phyloP scores from a whole-genome alignment of 1,140 invertebrate species.

The Euwallacea fornicatus region DNA sequence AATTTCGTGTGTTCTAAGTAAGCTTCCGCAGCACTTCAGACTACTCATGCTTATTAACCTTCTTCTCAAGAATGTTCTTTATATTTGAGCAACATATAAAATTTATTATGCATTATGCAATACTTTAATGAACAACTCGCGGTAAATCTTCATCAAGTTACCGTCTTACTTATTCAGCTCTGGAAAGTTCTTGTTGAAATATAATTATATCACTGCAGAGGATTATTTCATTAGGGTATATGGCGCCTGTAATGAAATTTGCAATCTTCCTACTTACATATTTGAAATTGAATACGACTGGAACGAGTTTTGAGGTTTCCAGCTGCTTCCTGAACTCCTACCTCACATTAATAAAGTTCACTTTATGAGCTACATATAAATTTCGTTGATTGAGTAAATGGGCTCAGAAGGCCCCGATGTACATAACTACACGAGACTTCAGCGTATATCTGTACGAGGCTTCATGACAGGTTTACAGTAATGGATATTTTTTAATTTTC shows the following conservation, averaged over 20 bases:
- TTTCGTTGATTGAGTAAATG: too few species aligned
- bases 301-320: neutral
- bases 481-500: too few species aligned
- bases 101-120: neutral
- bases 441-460: too few species aligned
- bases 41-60: neutral
- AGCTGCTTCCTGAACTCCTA: neutral
- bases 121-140: neutral
- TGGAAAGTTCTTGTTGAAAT: conserved; percentile 5
- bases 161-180: conserved; percentile 2
- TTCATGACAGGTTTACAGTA: too few species aligned
- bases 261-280: conserved; percentile 12
- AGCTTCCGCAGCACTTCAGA: neutral
- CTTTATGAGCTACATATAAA: too few species aligned
- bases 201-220: conserved; percentile 14
- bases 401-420: too few species aligned
- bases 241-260: conserved; percentile 4
- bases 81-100: neutral
- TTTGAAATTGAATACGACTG: conserved; percentile 12
- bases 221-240: conserved; percentile 17
- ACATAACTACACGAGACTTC: too few species aligned
- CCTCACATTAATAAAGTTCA: too few species aligned
- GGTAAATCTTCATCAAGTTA: conserved; percentile 3
- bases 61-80: neutral
- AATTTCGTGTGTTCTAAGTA: neutral